Evolutionary conservation across 2,797 vertebrate genomes (phyloP).

Genomic region (Trachurus trachurus): DNA sequence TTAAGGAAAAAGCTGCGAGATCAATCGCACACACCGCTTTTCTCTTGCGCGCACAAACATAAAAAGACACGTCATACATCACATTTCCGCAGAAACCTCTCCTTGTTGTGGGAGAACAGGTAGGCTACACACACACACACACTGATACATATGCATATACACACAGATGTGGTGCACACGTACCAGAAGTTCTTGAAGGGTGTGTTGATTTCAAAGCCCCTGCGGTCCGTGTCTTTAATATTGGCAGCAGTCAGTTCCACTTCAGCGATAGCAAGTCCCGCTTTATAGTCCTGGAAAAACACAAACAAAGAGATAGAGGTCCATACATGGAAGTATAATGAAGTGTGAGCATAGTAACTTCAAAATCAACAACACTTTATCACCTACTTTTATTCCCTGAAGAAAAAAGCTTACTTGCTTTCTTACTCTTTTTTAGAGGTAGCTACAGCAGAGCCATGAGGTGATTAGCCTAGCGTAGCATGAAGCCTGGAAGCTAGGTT

Average conservation of each 20-base stretch:
- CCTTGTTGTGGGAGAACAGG: conserved; percentile 12
- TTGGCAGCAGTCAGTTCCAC: conserved; percentile 93
- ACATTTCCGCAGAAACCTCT: not conserved
- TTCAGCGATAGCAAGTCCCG: conserved; percentile 91
- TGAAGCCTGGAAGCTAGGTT: not conserved
- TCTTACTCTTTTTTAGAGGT: not conserved
- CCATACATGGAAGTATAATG: not conserved
- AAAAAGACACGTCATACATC: conserved; percentile 13
- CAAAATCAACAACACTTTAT: not conserved
- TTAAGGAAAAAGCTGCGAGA: conserved; percentile 18
- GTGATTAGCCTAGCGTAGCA: not conserved
- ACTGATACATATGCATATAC: not conserved
- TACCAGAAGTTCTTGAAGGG: conserved; percentile 97
- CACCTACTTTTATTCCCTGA: not conserved
- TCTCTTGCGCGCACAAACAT: not conserved
- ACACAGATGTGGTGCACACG: conserved; percentile 63
- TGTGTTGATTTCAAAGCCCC: conserved; percentile 95
- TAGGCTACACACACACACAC: conserved; percentile 1
- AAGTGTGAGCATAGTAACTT: not conserved
- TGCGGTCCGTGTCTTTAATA: conserved; percentile 90
- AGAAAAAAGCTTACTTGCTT: not conserved
- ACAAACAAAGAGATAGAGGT: conserved; percentile 35
- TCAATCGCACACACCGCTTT: conserved; percentile 9
- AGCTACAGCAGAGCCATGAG: not conserved
- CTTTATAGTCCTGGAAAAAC: conserved; percentile 89